phyloP scores from a whole-genome alignment of 2,113 vertebrate species.

The Sylvietta virens region DNA sequence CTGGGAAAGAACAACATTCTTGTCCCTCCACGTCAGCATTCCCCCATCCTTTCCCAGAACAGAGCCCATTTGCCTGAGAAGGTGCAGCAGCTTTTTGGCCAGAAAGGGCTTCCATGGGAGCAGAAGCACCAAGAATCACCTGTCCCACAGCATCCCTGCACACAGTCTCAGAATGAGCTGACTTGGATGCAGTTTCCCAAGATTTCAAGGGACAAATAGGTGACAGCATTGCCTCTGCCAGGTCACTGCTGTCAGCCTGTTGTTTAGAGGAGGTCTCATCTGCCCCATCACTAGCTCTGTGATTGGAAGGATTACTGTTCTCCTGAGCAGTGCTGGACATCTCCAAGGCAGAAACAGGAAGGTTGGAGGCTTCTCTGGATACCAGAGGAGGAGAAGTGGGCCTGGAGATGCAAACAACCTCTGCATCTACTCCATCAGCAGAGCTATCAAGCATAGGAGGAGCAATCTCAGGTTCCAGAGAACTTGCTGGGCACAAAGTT shows the following conservation, averaged over 20 bases:
- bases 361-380: background rate
- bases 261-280: background rate
- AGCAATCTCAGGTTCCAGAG: conserved; percentile 4
- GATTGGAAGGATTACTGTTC: background rate
- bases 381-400: background rate
- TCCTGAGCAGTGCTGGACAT: background rate
- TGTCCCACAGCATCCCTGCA: background rate
- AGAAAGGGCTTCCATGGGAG: background rate
- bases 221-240: background rate
- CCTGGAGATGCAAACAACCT: background rate
- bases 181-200: background rate
- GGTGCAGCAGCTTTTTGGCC: conserved; percentile 28
- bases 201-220: background rate
- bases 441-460: background rate
- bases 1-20: background rate
- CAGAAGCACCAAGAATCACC: background rate
- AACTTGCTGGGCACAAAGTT: background rate
- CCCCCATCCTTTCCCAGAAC: conserved; percentile 28
- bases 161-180: background rate
- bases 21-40: background rate
- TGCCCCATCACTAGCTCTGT: background rate
- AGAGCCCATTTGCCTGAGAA: conserved; percentile 15
- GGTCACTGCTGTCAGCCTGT: background rate
- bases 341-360: background rate
- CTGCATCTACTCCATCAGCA: background rate